Conservation (phyloP, 2,888 invertebrate genomes). For the Heliothis peltigera region DNA sequence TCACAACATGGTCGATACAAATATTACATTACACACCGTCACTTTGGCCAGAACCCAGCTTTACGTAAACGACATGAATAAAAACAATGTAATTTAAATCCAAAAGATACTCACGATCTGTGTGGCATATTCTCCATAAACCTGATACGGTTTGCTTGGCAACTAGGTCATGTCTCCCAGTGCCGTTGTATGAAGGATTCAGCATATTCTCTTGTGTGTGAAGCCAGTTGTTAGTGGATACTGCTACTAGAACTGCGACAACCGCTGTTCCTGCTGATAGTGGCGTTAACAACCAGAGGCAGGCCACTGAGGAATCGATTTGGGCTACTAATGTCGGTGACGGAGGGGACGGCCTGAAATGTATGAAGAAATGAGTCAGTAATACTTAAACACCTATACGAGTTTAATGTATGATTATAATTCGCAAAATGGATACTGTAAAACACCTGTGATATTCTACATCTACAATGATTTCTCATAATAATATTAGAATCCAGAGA, state of each 20-base stretch:
- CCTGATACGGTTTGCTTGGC: constrained; percentile 95
- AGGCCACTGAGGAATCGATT: constrained; percentile 91
- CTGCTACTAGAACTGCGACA: constrained; percentile 92
- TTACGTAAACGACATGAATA: neutral
- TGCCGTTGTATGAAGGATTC: constrained; percentile 94
- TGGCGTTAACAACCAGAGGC: constrained; percentile 91
- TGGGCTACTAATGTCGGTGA: constrained; percentile 85
- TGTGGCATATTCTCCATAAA: constrained; percentile 94
- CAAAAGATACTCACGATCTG: constrained; percentile 92
- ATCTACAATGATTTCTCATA: too few species aligned
- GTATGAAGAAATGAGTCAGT: neutral
- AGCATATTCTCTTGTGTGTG: constrained; percentile 96
- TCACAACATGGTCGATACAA: neutral
- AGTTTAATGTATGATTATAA: too few species aligned
- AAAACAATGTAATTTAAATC: neutral
- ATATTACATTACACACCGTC: too few species aligned
- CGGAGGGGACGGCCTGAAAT: constrained; percentile 85
- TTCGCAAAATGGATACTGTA: too few species aligned
- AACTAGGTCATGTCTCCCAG: constrained; percentile 92
- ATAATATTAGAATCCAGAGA: too few species aligned
- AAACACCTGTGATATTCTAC: too few species aligned
- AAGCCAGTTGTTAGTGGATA: constrained; percentile 95
- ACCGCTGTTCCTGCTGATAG: constrained; percentile 93
- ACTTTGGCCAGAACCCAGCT: too few species aligned
- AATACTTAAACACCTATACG: too few species aligned